phyloP scores from a whole-genome alignment of 2,888 invertebrate species.

The Digitonthophagus gazella region DNA sequence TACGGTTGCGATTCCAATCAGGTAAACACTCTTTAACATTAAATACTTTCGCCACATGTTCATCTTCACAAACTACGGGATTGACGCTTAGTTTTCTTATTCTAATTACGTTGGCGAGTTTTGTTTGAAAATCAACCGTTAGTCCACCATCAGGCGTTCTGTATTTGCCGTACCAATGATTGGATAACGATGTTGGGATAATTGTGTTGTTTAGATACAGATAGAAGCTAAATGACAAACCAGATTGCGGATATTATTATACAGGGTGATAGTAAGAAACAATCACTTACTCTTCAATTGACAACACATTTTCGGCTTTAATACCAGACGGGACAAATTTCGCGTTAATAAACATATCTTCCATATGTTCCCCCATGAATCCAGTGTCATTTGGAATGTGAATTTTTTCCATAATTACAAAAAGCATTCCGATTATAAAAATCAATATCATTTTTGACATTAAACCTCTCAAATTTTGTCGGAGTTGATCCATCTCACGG shows the following conservation, averaged over 20 bases:
- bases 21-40: slow-evolving; percentile 27
- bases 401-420: not conserved
- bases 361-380: slow-evolving; percentile 5
- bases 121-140: slow-evolving; percentile 31
- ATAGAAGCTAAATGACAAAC: slow-evolving; percentile 29
- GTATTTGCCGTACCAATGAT: slow-evolving; percentile 32
- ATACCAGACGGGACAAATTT: not conserved
- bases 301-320: slow-evolving; percentile 13
- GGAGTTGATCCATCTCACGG: not conserved
- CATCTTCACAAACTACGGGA: slow-evolving; percentile 24
- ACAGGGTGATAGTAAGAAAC: not conserved
- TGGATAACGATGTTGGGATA: slow-evolving; percentile 23
- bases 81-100: slow-evolving; percentile 31
- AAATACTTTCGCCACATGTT: not conserved
- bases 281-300: slow-evolving; percentile 20
- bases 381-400: not conserved
- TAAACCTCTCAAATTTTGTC: not conserved
- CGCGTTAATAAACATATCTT: slow-evolving; percentile 12
- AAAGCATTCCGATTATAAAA: not conserved
- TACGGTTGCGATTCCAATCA: slow-evolving; percentile 20
- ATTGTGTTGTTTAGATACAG: slow-evolving; percentile 29
- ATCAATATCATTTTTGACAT: not conserved
- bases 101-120: slow-evolving; percentile 32
- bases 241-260: not conserved
- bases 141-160: slow-evolving; percentile 30